phyloP scores from a whole-genome alignment of 1,140 invertebrate species.

The Heterodera schachtii region DNA sequence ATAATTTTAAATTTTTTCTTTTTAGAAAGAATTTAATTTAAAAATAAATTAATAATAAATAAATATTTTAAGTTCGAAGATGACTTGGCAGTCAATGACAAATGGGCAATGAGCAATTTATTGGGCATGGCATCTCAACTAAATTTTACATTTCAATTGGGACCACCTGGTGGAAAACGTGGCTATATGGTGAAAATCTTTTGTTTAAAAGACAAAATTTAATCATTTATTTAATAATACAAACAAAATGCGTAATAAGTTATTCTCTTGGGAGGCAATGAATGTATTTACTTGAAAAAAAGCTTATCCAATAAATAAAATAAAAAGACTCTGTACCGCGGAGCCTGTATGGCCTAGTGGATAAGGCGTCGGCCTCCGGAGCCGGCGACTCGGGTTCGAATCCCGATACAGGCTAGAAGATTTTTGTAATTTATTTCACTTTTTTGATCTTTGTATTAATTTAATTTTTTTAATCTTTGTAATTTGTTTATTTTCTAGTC shows the following conservation, averaged over 20 bases:
- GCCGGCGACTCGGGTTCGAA: not conserved
- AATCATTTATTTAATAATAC: constrained; percentile 30
- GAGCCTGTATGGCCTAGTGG: no score
- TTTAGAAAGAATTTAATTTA: not conserved
- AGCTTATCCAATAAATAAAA: no score
- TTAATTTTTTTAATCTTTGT: not conserved
- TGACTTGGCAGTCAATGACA: constrained; percentile 31
- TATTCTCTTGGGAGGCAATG: constrained; percentile 33
- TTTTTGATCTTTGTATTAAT: not conserved
- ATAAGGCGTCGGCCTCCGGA: no score
- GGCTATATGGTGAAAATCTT: constrained; percentile 50
- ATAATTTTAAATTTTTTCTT: not conserved
- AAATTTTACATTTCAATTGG: constrained; percentile 65
- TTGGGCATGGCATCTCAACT: constrained; percentile 51
- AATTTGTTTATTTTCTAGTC: not conserved
- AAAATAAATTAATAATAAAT: constrained; percentile 6
- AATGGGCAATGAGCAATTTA: constrained; percentile 47
- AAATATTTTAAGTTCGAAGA: constrained; percentile 44
- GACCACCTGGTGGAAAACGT: constrained; percentile 57
- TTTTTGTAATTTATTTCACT: constrained; percentile 76
- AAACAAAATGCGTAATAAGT: constrained; percentile 31
- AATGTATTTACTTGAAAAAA: no score
- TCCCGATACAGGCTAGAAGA: constrained; percentile 67
- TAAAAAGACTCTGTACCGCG: no score
- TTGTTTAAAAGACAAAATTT: no score